Evolutionary conservation across 2,888 invertebrate species (phyloP).

Genomic region (Chymomyza fuscimana): DNA sequence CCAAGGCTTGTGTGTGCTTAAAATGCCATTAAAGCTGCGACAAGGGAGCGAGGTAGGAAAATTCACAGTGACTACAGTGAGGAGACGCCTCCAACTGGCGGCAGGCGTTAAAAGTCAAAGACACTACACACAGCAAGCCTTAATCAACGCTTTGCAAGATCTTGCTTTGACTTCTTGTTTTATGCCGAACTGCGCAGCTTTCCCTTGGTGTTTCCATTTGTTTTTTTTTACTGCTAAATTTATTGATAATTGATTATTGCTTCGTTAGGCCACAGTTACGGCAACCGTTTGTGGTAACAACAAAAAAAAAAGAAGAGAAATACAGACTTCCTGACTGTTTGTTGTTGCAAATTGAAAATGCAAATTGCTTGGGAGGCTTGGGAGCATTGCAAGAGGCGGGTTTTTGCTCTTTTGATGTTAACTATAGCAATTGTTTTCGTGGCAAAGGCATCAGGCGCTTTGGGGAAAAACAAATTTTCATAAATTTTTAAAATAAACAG

Average conservation of each 20-base stretch:
- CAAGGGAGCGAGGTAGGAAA: slow-evolving; percentile 25
- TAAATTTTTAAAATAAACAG: slow-evolving; percentile 74
- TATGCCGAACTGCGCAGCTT: slow-evolving; percentile 16
- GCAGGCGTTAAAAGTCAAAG: slow-evolving; percentile 60
- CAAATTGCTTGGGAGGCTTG: slow-evolving; percentile 67
- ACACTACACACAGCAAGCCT: slow-evolving; percentile 32
- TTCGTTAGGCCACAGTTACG: slow-evolving; percentile 65
- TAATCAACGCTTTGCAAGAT: slow-evolving; percentile 48
- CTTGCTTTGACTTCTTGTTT: background rate
- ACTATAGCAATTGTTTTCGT: slow-evolving; percentile 3
- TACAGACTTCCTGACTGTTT: background rate
- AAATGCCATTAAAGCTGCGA: slow-evolving; percentile 65
- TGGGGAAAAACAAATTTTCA: slow-evolving; percentile 71
- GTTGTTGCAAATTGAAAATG: slow-evolving; percentile 72
- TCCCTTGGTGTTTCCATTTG: slow-evolving; percentile 29
- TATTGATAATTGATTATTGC: slow-evolving; percentile 77
- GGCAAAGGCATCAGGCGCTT: slow-evolving; percentile 33
- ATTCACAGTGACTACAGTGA: background rate
- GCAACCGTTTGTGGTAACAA: slow-evolving; percentile 40
- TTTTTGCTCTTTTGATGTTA: slow-evolving; percentile 39
- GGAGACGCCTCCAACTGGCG: slow-evolving; percentile 6
- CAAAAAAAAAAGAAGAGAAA: background rate
- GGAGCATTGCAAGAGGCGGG: slow-evolving; percentile 19
- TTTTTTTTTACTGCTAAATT: slow-evolving; percentile 50
- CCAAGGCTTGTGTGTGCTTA: slow-evolving; percentile 45